These are phyloP conservation scores for Melanerpes aurifrons DNA, from an alignment of 2,113 vertebrate genomes.

Conservation along the genomic window DNA sequence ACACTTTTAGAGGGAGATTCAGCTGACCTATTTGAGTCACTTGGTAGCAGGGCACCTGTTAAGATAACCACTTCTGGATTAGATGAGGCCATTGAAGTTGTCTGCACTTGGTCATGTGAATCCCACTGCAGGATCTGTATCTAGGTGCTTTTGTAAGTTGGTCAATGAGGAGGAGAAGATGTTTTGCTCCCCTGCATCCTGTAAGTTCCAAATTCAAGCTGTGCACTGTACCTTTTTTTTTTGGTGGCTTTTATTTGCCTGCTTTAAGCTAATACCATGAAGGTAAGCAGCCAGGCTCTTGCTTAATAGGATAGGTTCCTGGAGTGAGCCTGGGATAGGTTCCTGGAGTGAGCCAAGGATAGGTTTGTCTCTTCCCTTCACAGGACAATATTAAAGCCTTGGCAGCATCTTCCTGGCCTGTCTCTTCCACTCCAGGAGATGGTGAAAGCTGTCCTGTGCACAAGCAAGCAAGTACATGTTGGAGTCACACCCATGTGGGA, in stretches of 20 bases:
- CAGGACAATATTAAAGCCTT: background rate
- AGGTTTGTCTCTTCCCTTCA: background rate
- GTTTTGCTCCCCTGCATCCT: background rate
- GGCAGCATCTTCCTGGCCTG: background rate
- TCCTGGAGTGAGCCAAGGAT: background rate
- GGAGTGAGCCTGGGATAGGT: no score
- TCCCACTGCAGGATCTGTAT: background rate
- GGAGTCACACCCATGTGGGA: background rate
- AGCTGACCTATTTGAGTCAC: background rate
- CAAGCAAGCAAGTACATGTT: background rate
- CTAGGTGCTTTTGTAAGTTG: background rate
- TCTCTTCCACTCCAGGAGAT: background rate
- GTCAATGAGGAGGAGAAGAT: background rate
- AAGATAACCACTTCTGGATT: background rate
- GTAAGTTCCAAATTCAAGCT: background rate
- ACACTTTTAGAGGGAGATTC: background rate
- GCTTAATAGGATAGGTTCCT: no score
- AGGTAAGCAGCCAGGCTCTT: background rate
- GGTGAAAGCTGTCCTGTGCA: background rate
- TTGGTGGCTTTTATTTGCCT: no score
- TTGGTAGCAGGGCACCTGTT: background rate
- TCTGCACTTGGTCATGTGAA: constrained; percentile 1
- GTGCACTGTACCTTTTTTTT: background rate
- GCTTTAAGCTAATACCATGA: background rate
- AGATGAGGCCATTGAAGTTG: background rate